Evolutionary conservation across 1,140 invertebrate genomes (phyloP), one percentile per base, ranked within the genome.

Genomic region (Diploscapter pachys): DNA sequence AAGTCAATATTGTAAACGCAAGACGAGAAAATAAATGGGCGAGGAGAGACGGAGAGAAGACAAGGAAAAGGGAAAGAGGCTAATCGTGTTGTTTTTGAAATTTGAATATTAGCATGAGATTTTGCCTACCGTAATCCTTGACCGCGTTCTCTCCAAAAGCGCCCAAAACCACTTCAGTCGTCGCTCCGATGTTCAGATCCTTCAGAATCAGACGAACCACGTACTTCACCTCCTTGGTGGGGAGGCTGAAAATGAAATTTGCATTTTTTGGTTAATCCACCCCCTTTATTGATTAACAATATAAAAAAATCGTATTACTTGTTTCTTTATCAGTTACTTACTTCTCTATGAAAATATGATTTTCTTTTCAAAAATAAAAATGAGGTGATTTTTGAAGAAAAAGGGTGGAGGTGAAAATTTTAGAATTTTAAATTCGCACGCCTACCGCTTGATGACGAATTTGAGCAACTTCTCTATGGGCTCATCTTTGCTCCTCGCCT

Each of bases 151-250:
- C 31, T 31, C 31, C 31, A 31, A 31, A 31, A 1, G 31, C 31
- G 31, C 31, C 31, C 31, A 31, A 31, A 31, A 31, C 31, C 31
- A 31, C 31, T 31, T 31, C 31, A 31, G 31, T 31, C 31, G 31
- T 31, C 11, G 71, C 71, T 53, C 65, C 65, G 71, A 72, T 11
- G 8, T 63, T 2, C 5, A 72, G 71, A 68, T 72, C 71, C 59
- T 72, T 72, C 61, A 64, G 63, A 50, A 72, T 69, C 71, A 72
- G 59, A 67, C 71, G 59, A 9, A 72, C n/a, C 4, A 72, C 61
- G 55, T 72, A 69, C 61, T 57, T 64, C 31, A 72, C 2, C 59
- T 72, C 71, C 61, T 64, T 59, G 13, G 52, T 49, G n/a, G 61
- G 2, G 9, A 72, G 49, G 9, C 71, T 71, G 1, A 71, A 71